These are phyloP conservation scores for Lanistes nyassanus DNA, from an alignment of 1,140 invertebrate species.

Conservation along the genomic window DNA sequence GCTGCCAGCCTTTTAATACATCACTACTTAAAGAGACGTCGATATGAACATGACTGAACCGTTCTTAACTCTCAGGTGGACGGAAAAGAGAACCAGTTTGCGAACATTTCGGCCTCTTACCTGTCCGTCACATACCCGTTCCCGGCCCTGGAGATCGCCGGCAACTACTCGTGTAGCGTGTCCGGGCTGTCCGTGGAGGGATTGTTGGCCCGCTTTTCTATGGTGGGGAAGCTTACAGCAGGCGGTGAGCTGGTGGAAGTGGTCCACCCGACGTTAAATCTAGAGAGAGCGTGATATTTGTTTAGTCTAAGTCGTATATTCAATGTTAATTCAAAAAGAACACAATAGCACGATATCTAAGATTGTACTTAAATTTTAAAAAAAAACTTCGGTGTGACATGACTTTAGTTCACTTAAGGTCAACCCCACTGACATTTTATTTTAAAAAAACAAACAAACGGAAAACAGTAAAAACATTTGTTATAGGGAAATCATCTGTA, in stretches of 20 bases:
- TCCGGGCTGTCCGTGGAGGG: constrained; percentile 15
- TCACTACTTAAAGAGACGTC: too few relatives aligned
- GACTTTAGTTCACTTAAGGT: not conserved
- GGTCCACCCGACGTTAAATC: too few relatives aligned
- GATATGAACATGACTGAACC: too few relatives aligned
- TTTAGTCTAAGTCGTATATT: not conserved
- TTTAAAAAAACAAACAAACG: constrained; percentile 10
- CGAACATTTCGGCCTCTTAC: constrained; percentile 13
- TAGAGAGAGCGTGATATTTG: not conserved
- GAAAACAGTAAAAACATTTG: too few relatives aligned
- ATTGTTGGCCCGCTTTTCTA: not conserved
- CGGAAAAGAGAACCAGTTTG: constrained; percentile 11
- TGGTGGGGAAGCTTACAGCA: not conserved
- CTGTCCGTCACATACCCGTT: constrained; percentile 15
- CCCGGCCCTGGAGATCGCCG: not conserved
- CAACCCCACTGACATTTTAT: not conserved
- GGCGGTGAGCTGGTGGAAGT: constrained; percentile 9
- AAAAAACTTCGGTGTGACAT: not conserved
- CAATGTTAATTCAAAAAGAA: not conserved
- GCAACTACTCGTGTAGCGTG: constrained; percentile 18
- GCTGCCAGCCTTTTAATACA: too few relatives aligned
- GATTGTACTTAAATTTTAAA: not conserved
- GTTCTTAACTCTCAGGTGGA: not conserved
- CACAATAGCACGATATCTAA: not conserved
- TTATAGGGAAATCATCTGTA: too few relatives aligned